These are phyloP conservation scores for Diaprepes abbreviatus DNA, from an alignment of 2,888 invertebrate species.

Conservation along the genomic window DNA sequence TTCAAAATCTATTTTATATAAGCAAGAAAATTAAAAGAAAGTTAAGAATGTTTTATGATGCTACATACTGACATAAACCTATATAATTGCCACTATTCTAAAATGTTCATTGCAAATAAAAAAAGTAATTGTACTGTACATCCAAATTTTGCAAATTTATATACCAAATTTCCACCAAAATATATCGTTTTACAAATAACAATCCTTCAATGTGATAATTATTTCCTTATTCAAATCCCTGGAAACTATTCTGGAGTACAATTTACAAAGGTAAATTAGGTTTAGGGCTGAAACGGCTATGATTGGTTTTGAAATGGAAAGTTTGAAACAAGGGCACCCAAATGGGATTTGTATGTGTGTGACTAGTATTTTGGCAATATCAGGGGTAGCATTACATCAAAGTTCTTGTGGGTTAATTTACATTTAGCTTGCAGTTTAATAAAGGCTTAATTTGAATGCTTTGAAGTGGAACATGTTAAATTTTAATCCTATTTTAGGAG, in stretches of 20 bases:
- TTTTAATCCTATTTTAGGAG: not conserved
- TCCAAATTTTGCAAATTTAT: no score
- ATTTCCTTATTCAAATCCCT: slow-evolving; percentile 8
- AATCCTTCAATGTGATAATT: not conserved
- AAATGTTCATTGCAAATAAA: no score
- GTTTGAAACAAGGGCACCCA: slow-evolving; percentile 27
- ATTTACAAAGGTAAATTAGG: slow-evolving; percentile 30
- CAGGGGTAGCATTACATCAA: slow-evolving; percentile 26
- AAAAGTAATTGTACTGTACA: no score
- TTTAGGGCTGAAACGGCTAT: slow-evolving; percentile 34
- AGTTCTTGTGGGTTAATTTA: slow-evolving; percentile 35
- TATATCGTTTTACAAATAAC: slow-evolving; percentile 2
- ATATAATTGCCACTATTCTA: no score
- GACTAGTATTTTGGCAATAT: slow-evolving; percentile 26
- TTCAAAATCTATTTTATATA: no score
- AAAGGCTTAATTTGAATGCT: slow-evolving; percentile 11
- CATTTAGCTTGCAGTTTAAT: slow-evolving; percentile 35
- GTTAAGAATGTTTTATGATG: no score
- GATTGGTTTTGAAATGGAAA: slow-evolving; percentile 33
- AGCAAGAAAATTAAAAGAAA: no score
- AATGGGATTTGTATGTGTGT: slow-evolving; percentile 27
- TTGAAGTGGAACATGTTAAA: slow-evolving; percentile 20
- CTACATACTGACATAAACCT: no score
- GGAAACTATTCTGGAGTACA: not conserved
- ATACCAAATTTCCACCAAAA: no score